Conservation (phyloP, 2,888 invertebrate species). For the Scaptomyza tumidula region DNA sequence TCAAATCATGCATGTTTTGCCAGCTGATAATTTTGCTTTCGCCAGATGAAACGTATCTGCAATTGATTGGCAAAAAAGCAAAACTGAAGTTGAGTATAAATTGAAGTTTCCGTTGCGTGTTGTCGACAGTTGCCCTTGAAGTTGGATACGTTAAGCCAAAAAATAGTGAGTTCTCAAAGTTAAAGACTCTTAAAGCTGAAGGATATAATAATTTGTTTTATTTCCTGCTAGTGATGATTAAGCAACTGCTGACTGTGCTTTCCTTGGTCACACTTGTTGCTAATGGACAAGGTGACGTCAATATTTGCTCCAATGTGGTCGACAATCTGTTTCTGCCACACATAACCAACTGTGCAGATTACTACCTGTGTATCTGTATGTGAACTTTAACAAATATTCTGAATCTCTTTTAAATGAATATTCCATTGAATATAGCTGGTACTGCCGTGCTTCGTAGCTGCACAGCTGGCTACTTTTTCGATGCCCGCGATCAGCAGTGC, state of each 20-base stretch:
- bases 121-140: constrained; percentile 33
- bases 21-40: constrained; percentile 34
- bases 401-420: no score
- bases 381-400: neutral
- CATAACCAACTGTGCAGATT: constrained; percentile 60
- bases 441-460: constrained; percentile 63
- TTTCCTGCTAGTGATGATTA: constrained; percentile 40
- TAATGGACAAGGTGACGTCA: constrained; percentile 25
- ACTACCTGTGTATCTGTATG: constrained; percentile 72
- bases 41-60: constrained; percentile 16
- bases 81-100: constrained; percentile 50
- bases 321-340: constrained; percentile 71
- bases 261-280: constrained; percentile 35
- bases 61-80: constrained; percentile 41
- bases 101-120: neutral
- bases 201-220: neutral
- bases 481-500: constrained; percentile 72
- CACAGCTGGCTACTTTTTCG: constrained; percentile 53
- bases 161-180: constrained; percentile 34
- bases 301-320: constrained; percentile 61
- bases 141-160: neutral
- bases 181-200: neutral
- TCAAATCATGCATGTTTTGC: constrained; percentile 29
- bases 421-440: constrained; percentile 37
- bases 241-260: constrained; percentile 39